Base-by-base conservation (phyloP, 2,888 invertebrate genomes). In the Vanessa cardui region DNA sequence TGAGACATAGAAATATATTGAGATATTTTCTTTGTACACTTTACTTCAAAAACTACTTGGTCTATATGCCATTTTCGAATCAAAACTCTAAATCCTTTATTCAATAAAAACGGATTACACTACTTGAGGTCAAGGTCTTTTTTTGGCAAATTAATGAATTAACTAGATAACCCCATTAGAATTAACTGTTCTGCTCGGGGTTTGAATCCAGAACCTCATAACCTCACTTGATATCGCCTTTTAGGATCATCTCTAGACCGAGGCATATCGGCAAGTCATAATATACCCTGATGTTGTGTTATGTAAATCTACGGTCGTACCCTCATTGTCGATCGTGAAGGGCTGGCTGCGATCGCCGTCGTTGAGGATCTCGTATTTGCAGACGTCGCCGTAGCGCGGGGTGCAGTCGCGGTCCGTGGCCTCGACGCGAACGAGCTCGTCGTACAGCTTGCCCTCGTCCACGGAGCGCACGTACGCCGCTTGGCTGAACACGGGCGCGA, bases 321-420 rank as follows among this genome's bases (percentile, higher is more conserved):
- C 99, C 83, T 98, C 97, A 83, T 97, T 96, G 85, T 98, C 97
- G 80, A 99, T 97, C 64, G 95, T 95, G 87, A 99, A 99, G 77
- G 98, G 97, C 72, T 96, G 95, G 73, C 82, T 85, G 72, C 84
- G 73, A 68, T 91, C 92, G 0, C 98, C 98, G 62, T 98, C 93
- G 50, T 68, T 68, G 20, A 71, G 61, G 74, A 99, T 98, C 89
- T 99, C 98, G 91, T 99, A 99, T 87, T 98, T 98, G 95, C 99
- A 99, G 64, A 99, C 98, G 84, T 98, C 98, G 0, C 98, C 98
- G 86, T 96, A 98, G 68, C 97, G 95, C 52, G 98, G 97, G n/a
- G 98, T 98, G 88, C 98, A 98, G 89, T 99, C 99, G 63, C 96
- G 94, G 85, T 99, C 99, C 0, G 96, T 95, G 4, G 99, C 99